Base-by-base conservation (phyloP, 2,888 invertebrate species). In the Malthinus seriepunctatus region DNA sequence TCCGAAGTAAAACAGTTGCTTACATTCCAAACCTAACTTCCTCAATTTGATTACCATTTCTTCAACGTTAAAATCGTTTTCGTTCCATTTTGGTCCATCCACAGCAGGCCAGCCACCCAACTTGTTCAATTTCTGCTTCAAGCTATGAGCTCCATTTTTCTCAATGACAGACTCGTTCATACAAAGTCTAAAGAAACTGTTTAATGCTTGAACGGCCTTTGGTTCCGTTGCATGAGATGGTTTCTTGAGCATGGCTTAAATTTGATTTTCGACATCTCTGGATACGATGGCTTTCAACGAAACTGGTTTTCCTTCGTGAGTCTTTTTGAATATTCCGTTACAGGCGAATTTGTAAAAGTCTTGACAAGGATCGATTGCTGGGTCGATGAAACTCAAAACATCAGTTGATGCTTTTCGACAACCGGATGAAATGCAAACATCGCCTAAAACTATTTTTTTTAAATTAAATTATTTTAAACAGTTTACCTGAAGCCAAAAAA, bases 31-130 rank as follows among this genome's bases (percentile, higher is more conserved):
- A 1, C 60, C 60, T 34, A 55, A 14, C 32, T 45, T 34, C 10
- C 60, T 44, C n/a, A 60, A 33, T n/a, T 54, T 60, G 12, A 60
- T 14, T 5, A 60, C 31, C 2, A 60, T 23, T 0, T 54, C 44
- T 11, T 60, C 60, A 4, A 55, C 5, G n/a, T 50, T 50, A 38
- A 63, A 67, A 7, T 73, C 1, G 71, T 37, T 45, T 8, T 68
- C 68, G 68, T 87, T 83, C 93, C 93, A 93, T 0, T 73, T 63
- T 23, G 84, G 81, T 0, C 88, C 91, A 63, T 88, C 87, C 14
- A 93, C 79, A 32, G 92, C 88, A 0, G 96, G 95, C 95, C 95
- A 96, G 2, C 94, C 94, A 1, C 95, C 95, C 8, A 95, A 80
- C 10, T 83, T 80, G 23, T 83, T 51, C 23, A 69, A 47, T n/a